A percentile compares a stretch with the other conserved stretches of the same genome.
These are phyloP conservation scores for Drosophila suzukii DNA, from an alignment of 1,140 invertebrate genomes.

Conservation along the genomic window DNA sequence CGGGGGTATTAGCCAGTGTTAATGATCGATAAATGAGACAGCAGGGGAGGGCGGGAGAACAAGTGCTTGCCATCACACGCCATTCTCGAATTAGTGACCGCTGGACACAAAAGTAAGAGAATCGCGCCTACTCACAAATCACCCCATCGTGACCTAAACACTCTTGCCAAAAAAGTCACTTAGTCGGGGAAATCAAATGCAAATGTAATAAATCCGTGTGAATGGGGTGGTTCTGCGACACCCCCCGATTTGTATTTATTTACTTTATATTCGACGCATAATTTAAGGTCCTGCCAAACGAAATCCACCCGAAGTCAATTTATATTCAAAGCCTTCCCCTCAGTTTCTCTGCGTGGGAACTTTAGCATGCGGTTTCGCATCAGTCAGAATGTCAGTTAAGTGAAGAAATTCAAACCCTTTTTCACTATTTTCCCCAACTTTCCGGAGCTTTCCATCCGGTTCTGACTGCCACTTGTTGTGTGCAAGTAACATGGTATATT, in stretches of 20 bases:
- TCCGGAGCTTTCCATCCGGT: neutral
- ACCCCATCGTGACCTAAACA: constrained; percentile 48
- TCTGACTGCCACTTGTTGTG: neutral
- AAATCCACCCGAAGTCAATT: constrained; percentile 60
- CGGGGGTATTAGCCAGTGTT: constrained; percentile 48
- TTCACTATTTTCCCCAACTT: neutral
- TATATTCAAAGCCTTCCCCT: constrained; percentile 60
- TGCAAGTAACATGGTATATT: neutral
- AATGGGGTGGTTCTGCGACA: constrained; percentile 37
- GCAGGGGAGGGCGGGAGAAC: constrained; percentile 45
- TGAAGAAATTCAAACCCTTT: constrained; percentile 33
- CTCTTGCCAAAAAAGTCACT: constrained; percentile 61
- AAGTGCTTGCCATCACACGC: constrained; percentile 76
- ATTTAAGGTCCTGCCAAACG: constrained; percentile 55
- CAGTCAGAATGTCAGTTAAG: constrained; percentile 14
- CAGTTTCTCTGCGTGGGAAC: constrained; percentile 53
- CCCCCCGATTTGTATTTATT: constrained; percentile 59
- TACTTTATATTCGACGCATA: constrained; percentile 70
- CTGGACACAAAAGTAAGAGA: constrained; percentile 15
- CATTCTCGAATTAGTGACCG: constrained; percentile 73
- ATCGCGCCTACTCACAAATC: constrained; percentile 22
- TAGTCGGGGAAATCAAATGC: constrained; percentile 64
- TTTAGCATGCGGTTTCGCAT: constrained; percentile 49
- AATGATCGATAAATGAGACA: constrained; percentile 75
- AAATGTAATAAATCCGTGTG: constrained; percentile 73